These are phyloP conservation scores for Chauna torquata DNA, from an alignment of 2,113 vertebrate genomes.

Conservation along the genomic window DNA sequence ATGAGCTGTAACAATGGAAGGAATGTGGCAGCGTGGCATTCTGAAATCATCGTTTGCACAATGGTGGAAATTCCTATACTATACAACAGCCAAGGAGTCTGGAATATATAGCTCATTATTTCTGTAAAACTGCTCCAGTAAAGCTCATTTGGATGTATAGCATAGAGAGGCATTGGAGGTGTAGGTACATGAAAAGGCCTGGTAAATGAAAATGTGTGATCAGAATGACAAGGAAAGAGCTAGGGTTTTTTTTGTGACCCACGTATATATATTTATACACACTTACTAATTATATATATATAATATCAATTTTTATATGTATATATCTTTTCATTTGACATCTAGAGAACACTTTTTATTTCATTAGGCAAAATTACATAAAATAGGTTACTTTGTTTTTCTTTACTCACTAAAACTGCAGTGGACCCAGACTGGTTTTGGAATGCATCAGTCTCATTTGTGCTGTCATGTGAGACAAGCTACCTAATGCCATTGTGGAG, in stretches of 20 bases:
- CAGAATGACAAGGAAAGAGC: background rate
- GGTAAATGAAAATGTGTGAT: background rate
- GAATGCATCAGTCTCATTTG: background rate
- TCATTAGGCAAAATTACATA: background rate
- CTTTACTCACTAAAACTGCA: background rate
- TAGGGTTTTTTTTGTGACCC: background rate
- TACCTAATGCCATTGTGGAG: background rate
- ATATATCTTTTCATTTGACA: too few species aligned
- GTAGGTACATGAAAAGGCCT: background rate
- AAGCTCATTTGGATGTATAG: background rate
- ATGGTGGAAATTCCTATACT: background rate
- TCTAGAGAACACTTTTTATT: background rate
- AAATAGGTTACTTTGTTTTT: background rate
- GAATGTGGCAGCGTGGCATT: background rate
- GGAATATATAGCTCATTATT: background rate
- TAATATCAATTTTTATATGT: background rate
- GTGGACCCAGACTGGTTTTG: background rate
- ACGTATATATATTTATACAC: background rate
- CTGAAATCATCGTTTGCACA: background rate
- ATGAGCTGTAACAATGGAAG: background rate
- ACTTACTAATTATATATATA: background rate
- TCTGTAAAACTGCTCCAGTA: background rate
- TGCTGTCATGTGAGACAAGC: background rate
- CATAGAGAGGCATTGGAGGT: background rate
- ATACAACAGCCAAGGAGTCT: background rate